Evolutionary conservation across 2,113 vertebrate species (phyloP).

Genomic region (Chinchilla lanigera): DNA sequence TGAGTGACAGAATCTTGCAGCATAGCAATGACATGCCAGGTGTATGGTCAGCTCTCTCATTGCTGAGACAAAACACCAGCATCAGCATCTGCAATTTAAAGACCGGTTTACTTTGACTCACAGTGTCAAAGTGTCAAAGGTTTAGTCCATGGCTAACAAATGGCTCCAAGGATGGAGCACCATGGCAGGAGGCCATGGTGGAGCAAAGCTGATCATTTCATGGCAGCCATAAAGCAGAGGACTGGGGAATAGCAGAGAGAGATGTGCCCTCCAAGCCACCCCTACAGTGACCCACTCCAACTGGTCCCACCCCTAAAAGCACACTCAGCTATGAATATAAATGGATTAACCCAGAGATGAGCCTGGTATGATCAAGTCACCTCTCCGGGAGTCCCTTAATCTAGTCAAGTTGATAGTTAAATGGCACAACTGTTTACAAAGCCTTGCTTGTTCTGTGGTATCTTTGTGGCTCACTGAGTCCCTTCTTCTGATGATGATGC

Average conservation of each 20-base stretch:
- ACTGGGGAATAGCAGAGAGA: not conserved
- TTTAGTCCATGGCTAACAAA: not conserved
- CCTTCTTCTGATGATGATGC: not conserved
- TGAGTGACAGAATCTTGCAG: not conserved
- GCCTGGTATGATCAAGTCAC: not conserved
- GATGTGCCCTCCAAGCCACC: not conserved
- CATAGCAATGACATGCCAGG: accelerated
- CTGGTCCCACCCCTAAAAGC: not conserved
- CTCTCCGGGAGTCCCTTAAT: not conserved
- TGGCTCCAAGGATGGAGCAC: not conserved
- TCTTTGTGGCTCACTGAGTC: not conserved
- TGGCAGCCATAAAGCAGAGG: not conserved
- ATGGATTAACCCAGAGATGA: not conserved
- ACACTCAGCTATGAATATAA: not conserved
- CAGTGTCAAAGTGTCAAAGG: not conserved
- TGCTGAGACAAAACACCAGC: not conserved
- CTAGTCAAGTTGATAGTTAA: not conserved
- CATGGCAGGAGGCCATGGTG: not conserved
- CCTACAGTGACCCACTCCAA: not conserved
- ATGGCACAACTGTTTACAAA: not conserved
- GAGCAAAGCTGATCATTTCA: not conserved
- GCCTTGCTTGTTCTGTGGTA: not conserved
- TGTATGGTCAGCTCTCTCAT: not conserved
- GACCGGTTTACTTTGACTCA: not conserved
- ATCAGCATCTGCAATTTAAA: not conserved